A percentile compares a stretch with the other conserved stretches of the same genome.
Evolutionary conservation across 2,888 invertebrate species (phyloP).

Genomic region (Lydus trimaculatus): DNA sequence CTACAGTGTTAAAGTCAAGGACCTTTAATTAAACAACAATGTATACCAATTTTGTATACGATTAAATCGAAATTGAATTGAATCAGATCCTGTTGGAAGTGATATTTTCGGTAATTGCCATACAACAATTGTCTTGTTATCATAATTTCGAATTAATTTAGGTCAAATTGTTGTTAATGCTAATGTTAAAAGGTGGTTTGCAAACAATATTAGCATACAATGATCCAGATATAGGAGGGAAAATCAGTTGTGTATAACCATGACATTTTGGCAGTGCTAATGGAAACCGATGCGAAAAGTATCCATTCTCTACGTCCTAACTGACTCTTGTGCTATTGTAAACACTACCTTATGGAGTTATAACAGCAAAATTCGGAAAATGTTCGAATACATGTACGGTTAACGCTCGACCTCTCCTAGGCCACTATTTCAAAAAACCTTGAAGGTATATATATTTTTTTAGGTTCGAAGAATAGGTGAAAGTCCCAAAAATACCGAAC

Average conservation of each 20-base stretch:
- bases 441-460: background rate
- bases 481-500: background rate
- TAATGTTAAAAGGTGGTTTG: background rate
- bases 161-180: background rate
- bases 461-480: background rate
- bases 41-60: background rate
- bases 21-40: background rate
- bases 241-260: background rate
- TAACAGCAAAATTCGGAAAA: no score
- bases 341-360: no score
- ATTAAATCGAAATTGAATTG: no score
- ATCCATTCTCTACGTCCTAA: no score
- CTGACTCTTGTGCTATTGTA: no score
- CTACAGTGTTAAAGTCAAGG: background rate
- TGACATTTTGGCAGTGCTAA: background rate
- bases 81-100: no score
- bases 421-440: background rate
- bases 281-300: no score
- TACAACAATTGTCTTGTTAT: background rate
- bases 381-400: background rate
- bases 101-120: no score
- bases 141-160: conserved; percentile 2
- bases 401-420: background rate
- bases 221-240: background rate
- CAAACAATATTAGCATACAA: conserved; percentile 2